Conservation (phyloP, 2,797 vertebrate genomes). For the Rhodeus uyekii region DNA sequence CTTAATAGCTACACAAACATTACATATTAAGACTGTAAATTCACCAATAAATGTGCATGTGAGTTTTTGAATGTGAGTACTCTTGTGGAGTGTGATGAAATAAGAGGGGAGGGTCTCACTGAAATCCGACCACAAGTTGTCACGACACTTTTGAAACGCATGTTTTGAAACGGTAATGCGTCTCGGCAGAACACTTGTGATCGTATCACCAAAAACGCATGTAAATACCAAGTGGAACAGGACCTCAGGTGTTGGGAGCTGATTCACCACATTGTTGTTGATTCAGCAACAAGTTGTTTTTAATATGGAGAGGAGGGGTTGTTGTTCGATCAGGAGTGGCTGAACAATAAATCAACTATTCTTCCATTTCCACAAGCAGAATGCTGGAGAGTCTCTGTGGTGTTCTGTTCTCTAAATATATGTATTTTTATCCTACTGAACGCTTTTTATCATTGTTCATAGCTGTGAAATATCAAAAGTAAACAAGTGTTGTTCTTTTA, state of each 20-base stretch:
- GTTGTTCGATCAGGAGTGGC: neutral
- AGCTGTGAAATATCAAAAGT: neutral
- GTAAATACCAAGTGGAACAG: neutral
- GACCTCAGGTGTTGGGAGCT: neutral
- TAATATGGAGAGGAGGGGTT: slow-evolving; percentile 20
- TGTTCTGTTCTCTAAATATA: neutral
- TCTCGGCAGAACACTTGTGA: neutral
- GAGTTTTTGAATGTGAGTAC: neutral
- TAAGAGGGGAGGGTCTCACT: neutral
- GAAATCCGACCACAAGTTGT: neutral
- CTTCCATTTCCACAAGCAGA: neutral
- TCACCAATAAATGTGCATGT: too few species aligned
- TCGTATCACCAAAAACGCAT: neutral
- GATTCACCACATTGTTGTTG: neutral
- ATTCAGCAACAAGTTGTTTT: neutral
- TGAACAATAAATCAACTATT: neutral
- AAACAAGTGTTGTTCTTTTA: neutral
- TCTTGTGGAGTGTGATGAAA: neutral
- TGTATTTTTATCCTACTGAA: slow-evolving; percentile 29
- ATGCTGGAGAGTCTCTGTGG: neutral
- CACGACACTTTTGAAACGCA: neutral
- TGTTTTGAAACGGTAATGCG: neutral
- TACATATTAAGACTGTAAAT: too few species aligned
- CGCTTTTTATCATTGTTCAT: slow-evolving; percentile 6
- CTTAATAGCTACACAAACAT: neutral